phyloP scores from a whole-genome alignment of 2,888 invertebrate species.

The Phalera bucephala region DNA sequence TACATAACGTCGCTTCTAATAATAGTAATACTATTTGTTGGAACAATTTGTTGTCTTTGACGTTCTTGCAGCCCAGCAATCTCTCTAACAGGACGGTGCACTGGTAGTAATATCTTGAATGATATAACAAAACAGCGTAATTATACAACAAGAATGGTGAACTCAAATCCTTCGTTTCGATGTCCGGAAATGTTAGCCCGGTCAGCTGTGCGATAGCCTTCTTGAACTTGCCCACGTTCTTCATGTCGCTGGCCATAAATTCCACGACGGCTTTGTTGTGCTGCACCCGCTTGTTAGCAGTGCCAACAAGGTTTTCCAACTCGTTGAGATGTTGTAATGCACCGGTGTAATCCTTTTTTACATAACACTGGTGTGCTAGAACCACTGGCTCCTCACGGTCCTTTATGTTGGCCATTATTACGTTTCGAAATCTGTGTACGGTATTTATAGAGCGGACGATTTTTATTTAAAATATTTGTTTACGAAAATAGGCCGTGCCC shows the following conservation, averaged over 20 bases:
- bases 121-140: constrained; percentile 90
- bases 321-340: constrained; percentile 86
- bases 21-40: constrained; percentile 63
- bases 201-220: constrained; percentile 85
- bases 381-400: constrained; percentile 80
- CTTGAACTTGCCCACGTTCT: constrained; percentile 88
- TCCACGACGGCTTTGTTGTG: constrained; percentile 94
- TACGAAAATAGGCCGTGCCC: constrained; percentile 18
- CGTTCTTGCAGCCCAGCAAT: constrained; percentile 54
- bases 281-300: constrained; percentile 87
- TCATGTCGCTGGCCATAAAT: constrained; percentile 89
- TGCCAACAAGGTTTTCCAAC: constrained; percentile 82
- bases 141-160: constrained; percentile 86
- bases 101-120: constrained; percentile 88
- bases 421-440: constrained; percentile 7
- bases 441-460: constrained; percentile 4
- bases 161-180: constrained; percentile 60
- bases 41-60: constrained; percentile 64
- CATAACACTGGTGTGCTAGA: constrained; percentile 84
- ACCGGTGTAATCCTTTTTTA: constrained; percentile 84
- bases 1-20: constrained; percentile 69
- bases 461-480: constrained; percentile 17
- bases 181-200: constrained; percentile 73
- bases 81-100: constrained; percentile 78
- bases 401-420: constrained; percentile 54